A percentile compares a stretch with the other conserved stretches of the same genome.
phyloP scores from a whole-genome alignment of 2,888 invertebrate species.

The Hedya salicella region DNA sequence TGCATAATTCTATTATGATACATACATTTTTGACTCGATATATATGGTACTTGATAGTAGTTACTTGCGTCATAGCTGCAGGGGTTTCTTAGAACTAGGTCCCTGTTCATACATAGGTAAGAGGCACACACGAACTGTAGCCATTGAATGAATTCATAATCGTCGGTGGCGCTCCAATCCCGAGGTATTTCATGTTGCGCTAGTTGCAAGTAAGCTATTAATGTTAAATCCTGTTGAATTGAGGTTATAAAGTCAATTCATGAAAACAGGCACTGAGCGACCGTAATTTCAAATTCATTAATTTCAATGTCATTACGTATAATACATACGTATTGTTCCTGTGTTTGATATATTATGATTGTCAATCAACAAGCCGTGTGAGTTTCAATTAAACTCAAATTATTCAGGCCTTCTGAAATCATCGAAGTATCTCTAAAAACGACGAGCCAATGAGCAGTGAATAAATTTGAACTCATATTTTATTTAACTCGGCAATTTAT shows the following conservation, averaged over 20 bases:
- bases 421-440: not conserved
- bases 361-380: not conserved
- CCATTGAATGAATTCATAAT: conserved; percentile 33
- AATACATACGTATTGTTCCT: too few relatives aligned
- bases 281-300: not conserved
- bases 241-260: not conserved
- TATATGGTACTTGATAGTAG: too few relatives aligned
- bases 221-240: conserved; percentile 13
- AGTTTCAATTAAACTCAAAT: not conserved
- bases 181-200: not conserved
- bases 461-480: conserved; percentile 15
- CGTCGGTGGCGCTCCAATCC: not conserved
- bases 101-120: conserved; percentile 12
- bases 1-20: too few relatives aligned
- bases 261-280: not conserved
- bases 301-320: not conserved
- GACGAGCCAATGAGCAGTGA: not conserved
- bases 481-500: conserved; percentile 18
- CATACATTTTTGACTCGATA: too few relatives aligned
- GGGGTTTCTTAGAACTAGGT: not conserved
- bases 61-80: not conserved
- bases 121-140: not conserved
- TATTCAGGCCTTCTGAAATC: not conserved
- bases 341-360: not conserved
- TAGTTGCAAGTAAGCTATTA: conserved; percentile 1